Conservation (phyloP, 1,140 invertebrate species). For the Drosophila dunni region DNA sequence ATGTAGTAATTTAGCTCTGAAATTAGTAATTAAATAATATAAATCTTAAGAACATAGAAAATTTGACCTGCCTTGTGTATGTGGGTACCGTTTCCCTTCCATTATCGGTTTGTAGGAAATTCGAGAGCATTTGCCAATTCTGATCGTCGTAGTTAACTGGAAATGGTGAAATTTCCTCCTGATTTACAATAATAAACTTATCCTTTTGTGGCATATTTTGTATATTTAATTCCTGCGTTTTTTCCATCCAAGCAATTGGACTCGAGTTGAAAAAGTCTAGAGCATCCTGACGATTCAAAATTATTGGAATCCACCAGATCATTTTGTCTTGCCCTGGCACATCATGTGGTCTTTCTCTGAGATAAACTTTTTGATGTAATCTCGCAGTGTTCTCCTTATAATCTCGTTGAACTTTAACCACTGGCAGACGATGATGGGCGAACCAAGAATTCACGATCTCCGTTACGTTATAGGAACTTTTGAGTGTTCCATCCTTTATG, state of each 20-base stretch:
- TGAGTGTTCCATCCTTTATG: conserved; percentile 86
- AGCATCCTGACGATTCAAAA: conserved; percentile 86
- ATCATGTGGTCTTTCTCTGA: conserved; percentile 88
- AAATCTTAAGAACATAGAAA: too few relatives aligned
- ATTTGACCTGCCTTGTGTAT: conserved; percentile 85
- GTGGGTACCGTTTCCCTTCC: conserved; percentile 87
- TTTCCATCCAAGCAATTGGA: conserved; percentile 87
- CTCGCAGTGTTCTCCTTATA: conserved; percentile 88
- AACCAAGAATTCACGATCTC: conserved; percentile 92
- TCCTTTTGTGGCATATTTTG: conserved; percentile 86
- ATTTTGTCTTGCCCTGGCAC: conserved; percentile 87
- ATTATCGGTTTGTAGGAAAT: conserved; percentile 86
- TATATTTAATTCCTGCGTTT: conserved; percentile 85
- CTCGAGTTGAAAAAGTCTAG: conserved; percentile 86
- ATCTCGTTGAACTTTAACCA: conserved; percentile 90
- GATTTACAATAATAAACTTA: conserved; percentile 90
- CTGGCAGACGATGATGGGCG: conserved; percentile 91
- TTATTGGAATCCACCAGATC: conserved; percentile 90
- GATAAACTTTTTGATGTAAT: conserved; percentile 89
- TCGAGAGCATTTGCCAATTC: conserved; percentile 91
- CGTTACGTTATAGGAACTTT: conserved; percentile 87
- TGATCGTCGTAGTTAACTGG: conserved; percentile 92
- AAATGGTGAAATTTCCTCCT: conserved; percentile 92
- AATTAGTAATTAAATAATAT: conserved; percentile 17
- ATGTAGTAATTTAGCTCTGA: conserved; percentile 90